Base-by-base conservation (phyloP, 2,113 vertebrate species). In the Thalassoma bifasciatum region DNA sequence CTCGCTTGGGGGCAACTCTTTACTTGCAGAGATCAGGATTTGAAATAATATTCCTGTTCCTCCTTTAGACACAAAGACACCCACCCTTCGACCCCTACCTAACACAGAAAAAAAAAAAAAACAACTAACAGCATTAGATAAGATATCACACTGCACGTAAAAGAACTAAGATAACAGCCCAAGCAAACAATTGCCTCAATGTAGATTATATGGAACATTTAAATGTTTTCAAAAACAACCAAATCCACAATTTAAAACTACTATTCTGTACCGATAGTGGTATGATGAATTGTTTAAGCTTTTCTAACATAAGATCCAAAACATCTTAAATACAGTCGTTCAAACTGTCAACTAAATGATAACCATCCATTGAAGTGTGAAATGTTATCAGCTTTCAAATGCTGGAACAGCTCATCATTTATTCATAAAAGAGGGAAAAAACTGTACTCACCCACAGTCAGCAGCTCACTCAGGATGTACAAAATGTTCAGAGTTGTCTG, bases 401-500 rank as follows among this genome's bases (percentile, higher is more conserved):
- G 22, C 12, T 60, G 13, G 7, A 21, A 51, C 6, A n/a, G 34
- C 36, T 59, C 16, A 53, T 72, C 13, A 60, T 7, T n/a, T 11
- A 36, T 22, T 17, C 10, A 26, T 9, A 36, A 38, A 17, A 19
- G 30, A 22, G 13, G 2, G 9, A 8, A 19, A 67, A 24, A 34
- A 3, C 42, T 46, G 3, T 16, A 53, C 97, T 95, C 90, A 99
- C 97, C 96, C 72, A 92, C 92, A 61, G 96, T 96, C 60, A 99
- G 92, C 82, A 99, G 87, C 84, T 99, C 97, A 89, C 93, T 95
- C 73, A 99, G 94, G 90, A 99, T 97, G 85, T 86, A 95, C 75
- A 99, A 86, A 82, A 98, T 94, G 92, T 98, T 99, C 84, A 98
- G 69, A 75, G 91, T 93, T 63, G 97, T 97, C 77, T 97, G 98